Evolutionary conservation across 2,797 vertebrate genomes (phyloP).

Genomic region (Numenius phaeopus): DNA sequence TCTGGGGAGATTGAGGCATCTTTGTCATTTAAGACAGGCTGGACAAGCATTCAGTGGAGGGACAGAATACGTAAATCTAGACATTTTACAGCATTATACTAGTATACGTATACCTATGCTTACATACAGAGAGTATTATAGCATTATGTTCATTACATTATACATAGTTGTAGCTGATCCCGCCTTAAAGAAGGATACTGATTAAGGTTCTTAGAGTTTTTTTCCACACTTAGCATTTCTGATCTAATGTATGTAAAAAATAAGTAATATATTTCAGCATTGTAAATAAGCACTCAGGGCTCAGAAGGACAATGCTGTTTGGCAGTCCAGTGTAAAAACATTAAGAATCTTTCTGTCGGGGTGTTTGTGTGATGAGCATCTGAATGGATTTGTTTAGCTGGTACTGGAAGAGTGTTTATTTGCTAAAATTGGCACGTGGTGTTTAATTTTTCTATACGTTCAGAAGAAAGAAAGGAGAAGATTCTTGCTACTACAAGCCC

Average conservation of each 20-base stretch:
- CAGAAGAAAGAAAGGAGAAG: neutral
- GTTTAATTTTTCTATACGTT: neutral
- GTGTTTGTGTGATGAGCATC: neutral
- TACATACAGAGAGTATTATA: neutral
- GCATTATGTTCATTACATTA: neutral
- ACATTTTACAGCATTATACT: neutral
- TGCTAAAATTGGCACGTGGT: neutral
- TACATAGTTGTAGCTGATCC: neutral
- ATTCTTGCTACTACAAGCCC: neutral
- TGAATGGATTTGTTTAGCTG: neutral
- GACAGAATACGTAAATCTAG: neutral
- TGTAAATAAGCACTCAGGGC: neutral
- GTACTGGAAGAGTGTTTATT: neutral
- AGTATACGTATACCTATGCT: neutral
- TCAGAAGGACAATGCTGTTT: neutral
- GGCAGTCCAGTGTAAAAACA: neutral
- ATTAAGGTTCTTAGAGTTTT: neutral
- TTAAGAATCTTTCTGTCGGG: neutral
- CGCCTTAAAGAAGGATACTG: neutral
- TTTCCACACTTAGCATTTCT: neutral
- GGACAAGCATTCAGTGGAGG: neutral
- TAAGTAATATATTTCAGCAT: neutral
- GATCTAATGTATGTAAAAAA: neutral
- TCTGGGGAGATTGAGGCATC: neutral
- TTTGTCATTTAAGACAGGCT: neutral